Evolutionary conservation across 2,797 vertebrate genomes (phyloP), one percentile per base, ranked within the genome.

Genomic region (Sebastes oblongus): DNA sequence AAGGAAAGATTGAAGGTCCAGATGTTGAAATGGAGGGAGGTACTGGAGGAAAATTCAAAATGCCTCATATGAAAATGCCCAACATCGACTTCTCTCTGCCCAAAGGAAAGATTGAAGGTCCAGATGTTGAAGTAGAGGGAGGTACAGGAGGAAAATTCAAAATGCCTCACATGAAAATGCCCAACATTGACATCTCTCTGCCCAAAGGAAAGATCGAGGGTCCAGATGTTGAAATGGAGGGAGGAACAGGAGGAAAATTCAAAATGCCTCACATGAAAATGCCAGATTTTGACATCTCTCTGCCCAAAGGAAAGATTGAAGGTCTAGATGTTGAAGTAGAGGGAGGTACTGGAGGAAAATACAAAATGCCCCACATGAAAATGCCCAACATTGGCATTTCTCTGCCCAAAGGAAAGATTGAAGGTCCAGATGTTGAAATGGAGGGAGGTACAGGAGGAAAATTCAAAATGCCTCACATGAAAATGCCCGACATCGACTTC

Each of bases 301-400:
- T 95, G 3, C 92, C 94, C 9, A 92, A 90, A 79, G 84, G 56
- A 56, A 56, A 69, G 1, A 34, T 56, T 8, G 42, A 80, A 52
- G 59, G 59, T 12, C 39, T 70, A 2, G 72, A 89, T 8, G 39
- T 68, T 1, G 78, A 89, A 2, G 59, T 75, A 24, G 60, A 6
- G 71, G 34, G 12, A 1, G 68, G 82, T 0, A 27, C 6, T 0
- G 55, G 60, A 22, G 75, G 66, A 10, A 95, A 94, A 42, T 80
- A 84, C n/a, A 83, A 84, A 34, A 85, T 96, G 80, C 86, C 90
- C 2, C 59, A 82, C 2, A 5, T 82, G 1, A 79, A 8, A 4
- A 80, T 30, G 29, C 29, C 29, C 0, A 0, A 30, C 3, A 0
- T 30, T 1, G 2, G 3, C 9, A 6, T 60, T 2, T 25, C 34